Conservation (phyloP, 1,140 invertebrate genomes). For the Brachionus asplanchnoidis region DNA sequence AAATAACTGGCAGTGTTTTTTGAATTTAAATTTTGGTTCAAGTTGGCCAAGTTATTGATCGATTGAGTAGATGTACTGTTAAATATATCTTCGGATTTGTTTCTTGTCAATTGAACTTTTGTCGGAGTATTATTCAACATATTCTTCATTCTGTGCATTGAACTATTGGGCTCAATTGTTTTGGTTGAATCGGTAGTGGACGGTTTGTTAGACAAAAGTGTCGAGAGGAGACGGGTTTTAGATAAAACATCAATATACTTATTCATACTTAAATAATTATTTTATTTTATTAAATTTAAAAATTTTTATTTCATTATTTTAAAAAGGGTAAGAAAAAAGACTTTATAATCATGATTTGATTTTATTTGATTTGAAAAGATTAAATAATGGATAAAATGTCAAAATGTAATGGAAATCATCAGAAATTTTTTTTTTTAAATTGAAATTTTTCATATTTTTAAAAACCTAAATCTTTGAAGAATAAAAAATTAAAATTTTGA, state of each 20-base stretch:
- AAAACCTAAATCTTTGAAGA: no score
- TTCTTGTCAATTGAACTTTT: not conserved
- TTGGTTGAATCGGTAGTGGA: not conserved
- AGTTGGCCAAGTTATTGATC: not conserved
- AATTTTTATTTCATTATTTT: not conserved
- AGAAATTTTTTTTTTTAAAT: no score
- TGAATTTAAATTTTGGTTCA: not conserved
- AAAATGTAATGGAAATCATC: no score
- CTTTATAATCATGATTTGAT: no score
- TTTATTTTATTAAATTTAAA: not conserved
- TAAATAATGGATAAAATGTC: no score
- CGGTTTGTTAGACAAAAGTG: not conserved
- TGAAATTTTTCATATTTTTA: no score
- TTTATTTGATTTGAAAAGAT: no score
- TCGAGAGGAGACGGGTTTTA: not conserved
- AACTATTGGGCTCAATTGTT: not conserved
- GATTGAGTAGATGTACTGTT: conserved; percentile 7
- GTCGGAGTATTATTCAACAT: not conserved
- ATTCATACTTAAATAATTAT: not conserved
- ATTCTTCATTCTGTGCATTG: not conserved
- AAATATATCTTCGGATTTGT: not conserved
- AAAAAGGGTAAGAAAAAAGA: not conserved
- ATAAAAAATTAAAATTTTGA: no score
- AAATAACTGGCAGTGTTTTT: not conserved
- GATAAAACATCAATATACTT: conserved; percentile 5